These are phyloP conservation scores for Panzeria rudis DNA, from an alignment of 2,888 invertebrate genomes.

Conservation along the genomic window DNA sequence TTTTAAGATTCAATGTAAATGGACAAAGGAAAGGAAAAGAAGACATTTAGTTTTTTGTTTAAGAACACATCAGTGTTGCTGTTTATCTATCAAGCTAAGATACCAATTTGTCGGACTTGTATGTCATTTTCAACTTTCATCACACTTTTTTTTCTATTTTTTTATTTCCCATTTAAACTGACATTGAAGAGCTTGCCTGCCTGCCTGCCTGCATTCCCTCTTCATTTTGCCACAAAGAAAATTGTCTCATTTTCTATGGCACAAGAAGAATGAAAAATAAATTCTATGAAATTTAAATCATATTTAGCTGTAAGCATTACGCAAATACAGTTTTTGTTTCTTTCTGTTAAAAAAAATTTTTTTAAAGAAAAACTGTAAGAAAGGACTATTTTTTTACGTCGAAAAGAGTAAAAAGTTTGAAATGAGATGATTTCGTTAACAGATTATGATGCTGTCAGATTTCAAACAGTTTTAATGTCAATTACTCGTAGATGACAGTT, in stretches of 20 bases:
- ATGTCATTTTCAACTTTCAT: slow-evolving; percentile 58
- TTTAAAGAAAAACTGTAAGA: slow-evolving; percentile 19
- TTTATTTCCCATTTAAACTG: slow-evolving; percentile 50
- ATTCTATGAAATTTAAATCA: slow-evolving; percentile 71
- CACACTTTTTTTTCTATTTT: neutral
- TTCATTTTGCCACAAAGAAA: slow-evolving; percentile 35
- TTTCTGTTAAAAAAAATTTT: slow-evolving; percentile 26
- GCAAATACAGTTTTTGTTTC: slow-evolving; percentile 64
- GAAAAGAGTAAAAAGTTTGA: slow-evolving; percentile 9
- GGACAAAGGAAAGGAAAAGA: neutral
- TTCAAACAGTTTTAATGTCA: slow-evolving; percentile 71
- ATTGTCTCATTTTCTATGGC: slow-evolving; percentile 48
- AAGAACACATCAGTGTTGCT: slow-evolving; percentile 28
- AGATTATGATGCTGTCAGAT: slow-evolving; percentile 68
- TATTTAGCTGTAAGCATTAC: slow-evolving; percentile 70
- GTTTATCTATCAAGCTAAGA: slow-evolving; percentile 16
- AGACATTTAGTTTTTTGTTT: slow-evolving; percentile 22
- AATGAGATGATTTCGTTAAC: slow-evolving; percentile 58
- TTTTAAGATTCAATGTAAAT: slow-evolving; percentile 36
- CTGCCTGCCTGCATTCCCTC: neutral
- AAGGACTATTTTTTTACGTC: slow-evolving; percentile 39
- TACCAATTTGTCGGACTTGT: slow-evolving; percentile 58
- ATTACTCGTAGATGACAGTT: slow-evolving; percentile 65
- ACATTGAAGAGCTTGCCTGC: slow-evolving; percentile 53
- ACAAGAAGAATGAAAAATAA: slow-evolving; percentile 3